A percentile compares a stretch with the other conserved stretches of the same genome.
phyloP scores from a whole-genome alignment of 1,140 invertebrate genomes.

The Drosophila nasuta region DNA sequence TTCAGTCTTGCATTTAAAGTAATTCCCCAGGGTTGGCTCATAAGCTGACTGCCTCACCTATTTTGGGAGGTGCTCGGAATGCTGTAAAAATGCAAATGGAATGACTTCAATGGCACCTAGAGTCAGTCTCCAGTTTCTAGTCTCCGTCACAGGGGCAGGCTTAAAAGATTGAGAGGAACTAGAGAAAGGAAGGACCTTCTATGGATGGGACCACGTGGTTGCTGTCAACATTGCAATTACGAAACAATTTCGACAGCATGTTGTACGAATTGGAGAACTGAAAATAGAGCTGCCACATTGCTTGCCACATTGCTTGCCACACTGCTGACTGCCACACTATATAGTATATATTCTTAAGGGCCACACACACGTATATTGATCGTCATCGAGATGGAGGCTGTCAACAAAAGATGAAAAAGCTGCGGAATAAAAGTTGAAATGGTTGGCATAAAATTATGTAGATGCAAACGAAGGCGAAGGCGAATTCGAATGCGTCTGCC shows the following conservation, averaged over 20 bases:
- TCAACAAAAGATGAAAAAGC: slow-evolving; percentile 68
- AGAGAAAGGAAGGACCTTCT: slow-evolving; percentile 1
- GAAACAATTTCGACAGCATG: slow-evolving; percentile 82
- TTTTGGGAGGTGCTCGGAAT: background rate
- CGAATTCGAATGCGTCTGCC: slow-evolving; percentile 52
- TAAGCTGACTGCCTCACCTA: slow-evolving; percentile 5
- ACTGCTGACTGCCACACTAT: background rate
- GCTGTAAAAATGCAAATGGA: slow-evolving; percentile 23
- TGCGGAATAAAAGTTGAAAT: slow-evolving; percentile 62
- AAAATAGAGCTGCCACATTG: slow-evolving; percentile 42
- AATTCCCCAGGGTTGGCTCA: slow-evolving; percentile 3
- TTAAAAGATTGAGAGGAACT: background rate
- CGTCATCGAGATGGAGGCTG: slow-evolving; percentile 48
- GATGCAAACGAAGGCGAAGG: slow-evolving; percentile 45
- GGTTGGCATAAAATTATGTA: slow-evolving; percentile 78
- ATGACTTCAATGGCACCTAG: slow-evolving; percentile 1
- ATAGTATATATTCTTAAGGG: background rate
- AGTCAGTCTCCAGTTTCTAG: background rate
- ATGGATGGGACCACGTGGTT: slow-evolving; percentile 43
- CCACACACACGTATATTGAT: slow-evolving; percentile 37
- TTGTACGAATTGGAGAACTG: slow-evolving; percentile 64
- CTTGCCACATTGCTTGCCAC: background rate
- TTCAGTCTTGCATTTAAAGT: background rate
- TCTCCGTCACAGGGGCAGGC: background rate
- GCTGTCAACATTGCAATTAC: slow-evolving; percentile 79